Evolutionary conservation across 2,888 invertebrate species (phyloP).

Genomic region (Chrysolina oricalcia): DNA sequence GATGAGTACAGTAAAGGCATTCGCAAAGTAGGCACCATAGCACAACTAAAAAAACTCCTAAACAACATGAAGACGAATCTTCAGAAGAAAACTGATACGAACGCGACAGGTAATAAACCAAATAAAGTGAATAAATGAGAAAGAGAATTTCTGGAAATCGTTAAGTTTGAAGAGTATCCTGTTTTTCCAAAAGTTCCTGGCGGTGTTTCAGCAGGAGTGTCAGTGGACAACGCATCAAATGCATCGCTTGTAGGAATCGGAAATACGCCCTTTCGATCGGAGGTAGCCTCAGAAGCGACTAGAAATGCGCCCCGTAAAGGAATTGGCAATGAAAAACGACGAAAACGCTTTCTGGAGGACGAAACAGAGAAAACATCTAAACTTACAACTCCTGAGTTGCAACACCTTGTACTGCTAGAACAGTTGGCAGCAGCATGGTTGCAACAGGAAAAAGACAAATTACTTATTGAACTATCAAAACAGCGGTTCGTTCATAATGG

Average conservation of each 20-base stretch:
- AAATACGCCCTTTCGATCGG: too few species aligned
- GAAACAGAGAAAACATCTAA: too few species aligned
- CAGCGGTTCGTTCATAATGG: slow-evolving; percentile 32
- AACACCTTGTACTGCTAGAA: background rate
- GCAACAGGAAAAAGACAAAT: slow-evolving; percentile 9
- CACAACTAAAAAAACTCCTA: too few species aligned
- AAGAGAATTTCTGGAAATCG: too few species aligned
- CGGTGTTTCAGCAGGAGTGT: slow-evolving; percentile 22
- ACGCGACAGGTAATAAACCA: too few species aligned
- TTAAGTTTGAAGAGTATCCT: slow-evolving; percentile 32
- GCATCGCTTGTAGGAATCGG: too few species aligned
- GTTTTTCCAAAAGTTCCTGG: slow-evolving; percentile 28
- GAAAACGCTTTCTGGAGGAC: too few species aligned
- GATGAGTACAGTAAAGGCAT: slow-evolving; percentile 29
- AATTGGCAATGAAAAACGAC: too few species aligned
- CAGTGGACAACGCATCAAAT: slow-evolving; percentile 23
- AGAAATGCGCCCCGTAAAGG: too few species aligned
- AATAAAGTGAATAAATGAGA: too few species aligned
- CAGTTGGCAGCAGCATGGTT: background rate
- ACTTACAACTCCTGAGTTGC: slow-evolving; percentile 32
- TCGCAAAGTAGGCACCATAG: slow-evolving; percentile 20
- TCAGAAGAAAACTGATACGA: too few species aligned
- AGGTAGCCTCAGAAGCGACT: too few species aligned
- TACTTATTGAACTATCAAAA: slow-evolving; percentile 31
- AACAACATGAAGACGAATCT: slow-evolving; percentile 31